Percentiles rank a stretch among this genome's conserved stretches.
Evolutionary conservation across 2,888 invertebrate species (phyloP).

Genomic region (Drosophila subquinaria): DNA sequence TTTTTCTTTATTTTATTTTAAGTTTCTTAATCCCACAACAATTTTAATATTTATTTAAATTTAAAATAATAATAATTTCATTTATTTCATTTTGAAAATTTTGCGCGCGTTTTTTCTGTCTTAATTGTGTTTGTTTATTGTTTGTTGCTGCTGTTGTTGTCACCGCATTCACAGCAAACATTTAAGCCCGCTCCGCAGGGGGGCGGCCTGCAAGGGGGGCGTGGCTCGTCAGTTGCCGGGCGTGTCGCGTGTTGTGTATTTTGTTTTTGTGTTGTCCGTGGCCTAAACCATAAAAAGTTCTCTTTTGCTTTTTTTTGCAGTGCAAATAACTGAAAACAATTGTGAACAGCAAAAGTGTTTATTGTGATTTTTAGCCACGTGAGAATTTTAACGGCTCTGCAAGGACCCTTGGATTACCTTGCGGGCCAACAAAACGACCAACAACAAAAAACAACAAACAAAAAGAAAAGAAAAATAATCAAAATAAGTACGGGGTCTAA

Average conservation of each 20-base stretch:
- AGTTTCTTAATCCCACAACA: not conserved
- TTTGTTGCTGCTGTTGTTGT: conserved; percentile 14
- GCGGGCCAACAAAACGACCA: conserved; percentile 51
- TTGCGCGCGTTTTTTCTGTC: conserved; percentile 23
- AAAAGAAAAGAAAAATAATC: not conserved
- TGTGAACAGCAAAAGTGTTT: conserved; percentile 36
- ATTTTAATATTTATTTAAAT: too few species aligned
- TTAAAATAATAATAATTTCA: not conserved
- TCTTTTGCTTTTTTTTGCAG: conserved; percentile 30
- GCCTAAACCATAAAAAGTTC: conserved; percentile 4
- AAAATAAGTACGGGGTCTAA: not conserved
- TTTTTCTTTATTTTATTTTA: not conserved
- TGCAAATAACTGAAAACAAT: conserved; percentile 40
- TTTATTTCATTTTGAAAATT: not conserved
- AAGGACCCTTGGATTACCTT: conserved; percentile 79
- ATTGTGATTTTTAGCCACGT: conserved; percentile 35
- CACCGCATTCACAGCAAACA: conserved; percentile 18
- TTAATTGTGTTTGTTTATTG: conserved; percentile 7
- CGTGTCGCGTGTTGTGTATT: conserved; percentile 23
- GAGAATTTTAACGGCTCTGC: conserved; percentile 59
- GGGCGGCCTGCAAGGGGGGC: not conserved
- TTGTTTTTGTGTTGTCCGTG: conserved; percentile 27
- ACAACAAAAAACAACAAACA: not conserved
- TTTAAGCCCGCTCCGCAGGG: not conserved
- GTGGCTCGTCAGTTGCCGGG: conserved; percentile 21